These are phyloP conservation scores for Cynopterus sphinx DNA, from an alignment of 2,797 vertebrate species.

Conservation along the genomic window DNA sequence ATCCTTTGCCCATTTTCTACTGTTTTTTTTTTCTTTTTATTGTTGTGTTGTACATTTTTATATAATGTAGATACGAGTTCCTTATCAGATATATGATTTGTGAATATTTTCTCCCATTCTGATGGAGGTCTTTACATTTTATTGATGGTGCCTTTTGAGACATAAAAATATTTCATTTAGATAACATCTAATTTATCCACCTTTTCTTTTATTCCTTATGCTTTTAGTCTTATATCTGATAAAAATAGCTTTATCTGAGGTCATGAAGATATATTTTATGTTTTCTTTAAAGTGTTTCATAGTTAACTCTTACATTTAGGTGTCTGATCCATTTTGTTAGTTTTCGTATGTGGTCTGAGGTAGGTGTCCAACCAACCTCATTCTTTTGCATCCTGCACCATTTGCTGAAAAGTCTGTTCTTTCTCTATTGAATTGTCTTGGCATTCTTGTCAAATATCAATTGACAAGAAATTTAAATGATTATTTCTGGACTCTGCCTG, in stretches of 20 bases:
- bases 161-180: not conserved
- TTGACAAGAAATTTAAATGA: not conserved
- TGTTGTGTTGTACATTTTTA: not conserved
- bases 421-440: not conserved
- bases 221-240: not conserved
- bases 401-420: not conserved
- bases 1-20: not conserved
- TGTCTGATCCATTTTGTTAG: not conserved
- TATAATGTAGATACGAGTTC: not conserved
- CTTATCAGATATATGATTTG: not conserved
- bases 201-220: not conserved
- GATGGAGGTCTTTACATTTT: not conserved
- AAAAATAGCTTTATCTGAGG: not conserved
- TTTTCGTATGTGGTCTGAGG: not conserved
- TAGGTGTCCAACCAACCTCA: not conserved
- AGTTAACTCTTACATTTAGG: not conserved
- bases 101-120: not conserved
- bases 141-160: not conserved
- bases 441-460: not conserved
- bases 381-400: not conserved
- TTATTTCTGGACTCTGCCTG: not conserved
- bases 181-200: not conserved
- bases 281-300: not conserved
- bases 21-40: not conserved
- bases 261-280: not conserved